phyloP scores from a whole-genome alignment of 2,797 vertebrate species.

The Danio choprae region DNA sequence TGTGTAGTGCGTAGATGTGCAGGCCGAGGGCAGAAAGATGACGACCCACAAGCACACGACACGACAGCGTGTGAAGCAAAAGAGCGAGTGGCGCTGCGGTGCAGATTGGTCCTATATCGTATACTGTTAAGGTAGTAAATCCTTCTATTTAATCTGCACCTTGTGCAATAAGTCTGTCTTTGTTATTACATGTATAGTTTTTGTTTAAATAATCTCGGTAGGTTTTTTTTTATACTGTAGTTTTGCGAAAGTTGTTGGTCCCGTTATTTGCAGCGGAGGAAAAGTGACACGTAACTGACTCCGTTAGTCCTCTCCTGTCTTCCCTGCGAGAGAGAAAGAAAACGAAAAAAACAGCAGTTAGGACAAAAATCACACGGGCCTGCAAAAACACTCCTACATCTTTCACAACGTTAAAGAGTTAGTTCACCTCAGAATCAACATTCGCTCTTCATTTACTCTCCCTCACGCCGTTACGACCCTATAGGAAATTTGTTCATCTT shows the following conservation, averaged over 20 bases:
- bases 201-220: slow-evolving; percentile 52
- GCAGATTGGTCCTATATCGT: slow-evolving; percentile 56
- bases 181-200: slow-evolving; percentile 56
- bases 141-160: slow-evolving; percentile 40
- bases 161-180: slow-evolving; percentile 53
- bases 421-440: slow-evolving; percentile 44
- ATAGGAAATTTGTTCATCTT: too few relatives aligned
- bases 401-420: slow-evolving; percentile 7
- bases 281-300: slow-evolving; percentile 56
- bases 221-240: slow-evolving; percentile 76
- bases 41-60: slow-evolving; percentile 38
- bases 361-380: background rate
- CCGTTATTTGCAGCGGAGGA: slow-evolving; percentile 57
- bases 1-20: slow-evolving; percentile 51
- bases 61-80: slow-evolving; percentile 52
- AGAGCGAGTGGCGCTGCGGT: slow-evolving; percentile 46
- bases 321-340: slow-evolving; percentile 49
- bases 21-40: slow-evolving; percentile 45
- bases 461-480: background rate
- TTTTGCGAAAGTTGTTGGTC: slow-evolving; percentile 73
- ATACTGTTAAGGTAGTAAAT: slow-evolving; percentile 61
- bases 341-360: slow-evolving; percentile 16
- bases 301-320: slow-evolving; percentile 55
- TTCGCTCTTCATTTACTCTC: slow-evolving; percentile 57
- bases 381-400: background rate